These are phyloP conservation scores for Protosalanx chinensis DNA, from an alignment of 2,797 vertebrate species.

Conservation along the genomic window DNA sequence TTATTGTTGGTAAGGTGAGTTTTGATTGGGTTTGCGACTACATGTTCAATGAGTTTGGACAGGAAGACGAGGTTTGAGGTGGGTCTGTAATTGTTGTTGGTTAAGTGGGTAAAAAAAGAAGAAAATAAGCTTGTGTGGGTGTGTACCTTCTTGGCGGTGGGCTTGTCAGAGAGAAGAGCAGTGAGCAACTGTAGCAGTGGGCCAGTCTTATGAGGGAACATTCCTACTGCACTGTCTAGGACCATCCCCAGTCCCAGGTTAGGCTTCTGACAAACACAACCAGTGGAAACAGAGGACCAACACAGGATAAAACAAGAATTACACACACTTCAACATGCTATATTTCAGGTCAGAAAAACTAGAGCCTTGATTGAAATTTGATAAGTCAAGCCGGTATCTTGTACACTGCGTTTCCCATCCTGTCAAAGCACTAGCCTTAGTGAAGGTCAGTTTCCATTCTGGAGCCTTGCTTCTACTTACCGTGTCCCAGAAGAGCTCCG, in stretches of 20 bases:
- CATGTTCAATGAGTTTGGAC: too few relatives aligned
- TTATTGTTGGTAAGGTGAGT: too few relatives aligned
- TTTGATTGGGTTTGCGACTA: too few relatives aligned
- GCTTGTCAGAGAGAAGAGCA: constrained; percentile 91
- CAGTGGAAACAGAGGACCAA: background rate
- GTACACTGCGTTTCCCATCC: too few relatives aligned
- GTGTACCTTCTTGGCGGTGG: constrained; percentile 90
- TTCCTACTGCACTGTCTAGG: constrained; percentile 91
- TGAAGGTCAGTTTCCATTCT: background rate
- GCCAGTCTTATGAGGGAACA: constrained; percentile 90
- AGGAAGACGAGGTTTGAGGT: too few relatives aligned
- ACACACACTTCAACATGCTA: too few relatives aligned
- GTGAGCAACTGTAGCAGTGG: constrained; percentile 91
- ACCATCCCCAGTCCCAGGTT: constrained; percentile 91
- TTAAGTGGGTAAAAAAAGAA: too few relatives aligned
- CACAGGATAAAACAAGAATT: too few relatives aligned
- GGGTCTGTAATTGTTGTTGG: background rate
- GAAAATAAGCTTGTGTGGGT: background rate
- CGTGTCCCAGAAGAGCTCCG: constrained; percentile 96
- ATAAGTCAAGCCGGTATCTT: too few relatives aligned
- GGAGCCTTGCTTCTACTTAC: constrained; percentile 70
- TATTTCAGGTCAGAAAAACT: too few relatives aligned
- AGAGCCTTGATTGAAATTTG: too few relatives aligned
- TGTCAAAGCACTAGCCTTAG: background rate
- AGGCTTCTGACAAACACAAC: constrained; percentile 78